Evolutionary conservation across 2,888 invertebrate genomes (phyloP), one percentile per base, ranked within the genome.

Genomic region (Acrobasis repandana): DNA sequence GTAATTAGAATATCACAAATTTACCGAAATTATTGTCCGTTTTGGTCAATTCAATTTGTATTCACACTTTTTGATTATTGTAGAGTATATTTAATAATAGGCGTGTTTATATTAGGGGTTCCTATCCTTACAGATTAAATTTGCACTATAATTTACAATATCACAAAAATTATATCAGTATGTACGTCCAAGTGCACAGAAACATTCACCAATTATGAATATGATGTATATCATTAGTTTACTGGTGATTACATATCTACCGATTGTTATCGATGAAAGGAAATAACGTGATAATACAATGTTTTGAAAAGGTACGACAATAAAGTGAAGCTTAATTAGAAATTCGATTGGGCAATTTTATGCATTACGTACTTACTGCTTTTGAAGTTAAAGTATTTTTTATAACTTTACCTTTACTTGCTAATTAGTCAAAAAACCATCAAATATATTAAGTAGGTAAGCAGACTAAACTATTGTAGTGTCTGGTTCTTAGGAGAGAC

Each of bases 241-340:
- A 69, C 72, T 76, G 70, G 73, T 71, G 77, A 81, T 79, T 79
- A 77, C 63, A 69, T 80, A 86, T 86, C 81, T 77, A 77, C 77
- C 72, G 81, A 85, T 85, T 80, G 65, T 72, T 88, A 90, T 88
- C 87, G 79, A 73, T 73, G 77, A 74, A 66, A 77, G 82, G 83
- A 88, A 88, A 82, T 80, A 71, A 70, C 67, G 33, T 66, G 82
- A 82, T 85, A 82, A 72, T 68, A 68, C 71, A 68, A 69, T 71
- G 68, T 72, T 49, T 38, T 20, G 49, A 18, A 36, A 49, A 57
- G 48, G 15, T 56, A 47, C 33, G 15, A 28, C 48, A 48, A 34
- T 57, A 10, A 34, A 34, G 20, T 38, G 38, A 38, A 10, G 38
- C 38, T 38, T 3, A 11, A 38, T 10, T 5, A 1, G 10, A 36